Conservation (phyloP, 1,140 invertebrate species). For the Drosophila willistoni region DNA sequence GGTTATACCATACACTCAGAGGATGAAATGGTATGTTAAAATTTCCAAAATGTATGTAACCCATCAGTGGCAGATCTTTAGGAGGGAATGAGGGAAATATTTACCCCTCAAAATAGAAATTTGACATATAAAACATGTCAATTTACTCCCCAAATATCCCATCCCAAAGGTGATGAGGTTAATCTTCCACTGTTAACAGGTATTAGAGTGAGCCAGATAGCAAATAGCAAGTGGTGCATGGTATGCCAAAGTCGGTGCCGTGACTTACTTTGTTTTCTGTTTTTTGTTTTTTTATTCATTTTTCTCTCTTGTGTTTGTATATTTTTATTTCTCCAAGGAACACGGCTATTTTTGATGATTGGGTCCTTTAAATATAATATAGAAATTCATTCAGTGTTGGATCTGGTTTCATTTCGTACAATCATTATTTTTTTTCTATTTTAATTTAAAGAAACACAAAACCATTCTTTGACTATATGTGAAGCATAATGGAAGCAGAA, state of each 20-base stretch:
- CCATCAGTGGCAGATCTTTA: too few species aligned
- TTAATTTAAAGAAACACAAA: background rate
- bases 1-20: background rate
- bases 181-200: too few species aligned
- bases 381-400: background rate
- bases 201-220: too few species aligned
- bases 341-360: background rate
- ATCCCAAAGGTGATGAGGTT: too few species aligned
- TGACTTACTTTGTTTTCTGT: background rate
- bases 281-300: background rate
- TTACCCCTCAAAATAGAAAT: too few species aligned
- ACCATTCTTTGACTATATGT: background rate
- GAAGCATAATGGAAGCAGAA: background rate
- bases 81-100: too few species aligned
- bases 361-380: background rate
- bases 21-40: too few species aligned
- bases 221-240: too few species aligned
- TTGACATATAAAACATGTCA: too few species aligned
- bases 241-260: too few species aligned
- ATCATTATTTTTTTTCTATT: background rate
- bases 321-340: conserved; percentile 3
- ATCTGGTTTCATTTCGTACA: background rate
- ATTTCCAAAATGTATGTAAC: too few species aligned
- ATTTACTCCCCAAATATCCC: too few species aligned
- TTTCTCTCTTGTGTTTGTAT: background rate